A percentile compares a stretch with the other conserved stretches of the same genome.
These are phyloP conservation scores for Crioceris asparagi DNA, from an alignment of 2,888 invertebrate genomes.

Conservation along the genomic window DNA sequence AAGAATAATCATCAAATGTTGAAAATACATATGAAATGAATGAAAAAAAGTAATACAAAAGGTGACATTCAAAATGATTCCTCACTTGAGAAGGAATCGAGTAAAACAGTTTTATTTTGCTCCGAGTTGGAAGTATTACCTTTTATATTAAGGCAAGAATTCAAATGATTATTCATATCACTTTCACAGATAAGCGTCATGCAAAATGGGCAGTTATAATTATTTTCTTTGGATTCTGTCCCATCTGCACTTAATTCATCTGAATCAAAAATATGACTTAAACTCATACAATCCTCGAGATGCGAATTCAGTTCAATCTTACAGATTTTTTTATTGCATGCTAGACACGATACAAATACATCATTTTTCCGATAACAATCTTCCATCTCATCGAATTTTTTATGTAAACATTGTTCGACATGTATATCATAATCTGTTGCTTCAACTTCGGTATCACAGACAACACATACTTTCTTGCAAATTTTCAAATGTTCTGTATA, in stretches of 20 bases:
- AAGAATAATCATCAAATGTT: too few species aligned
- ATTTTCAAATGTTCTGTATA: conserved; percentile 3
- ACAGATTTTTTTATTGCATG: conserved; percentile 33
- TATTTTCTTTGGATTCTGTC: too few species aligned
- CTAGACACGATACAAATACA: conserved; percentile 30
- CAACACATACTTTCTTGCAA: conserved; percentile 37
- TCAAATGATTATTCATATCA: too few species aligned
- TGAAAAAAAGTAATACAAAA: too few species aligned
- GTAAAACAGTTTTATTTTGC: too few species aligned
- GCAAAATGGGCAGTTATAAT: too few species aligned
- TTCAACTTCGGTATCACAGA: conserved; percentile 37
- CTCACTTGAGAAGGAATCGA: too few species aligned
- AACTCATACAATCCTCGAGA: conserved; percentile 36
- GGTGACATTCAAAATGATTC: too few species aligned
- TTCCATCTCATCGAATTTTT: conserved; percentile 40
- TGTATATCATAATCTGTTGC: conserved; percentile 32
- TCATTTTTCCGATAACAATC: conserved; percentile 11
- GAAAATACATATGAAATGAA: too few species aligned
- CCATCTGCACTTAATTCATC: conserved; percentile 22
- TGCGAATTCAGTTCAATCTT: conserved; percentile 34
- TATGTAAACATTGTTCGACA: conserved; percentile 42
- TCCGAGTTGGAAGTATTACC: too few species aligned
- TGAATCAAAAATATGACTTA: conserved; percentile 35
- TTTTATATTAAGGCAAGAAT: too few species aligned
- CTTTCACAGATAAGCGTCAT: too few species aligned